Evolutionary conservation across 2,888 invertebrate species (phyloP).

Genomic region (Latrodectus hesperus): DNA sequence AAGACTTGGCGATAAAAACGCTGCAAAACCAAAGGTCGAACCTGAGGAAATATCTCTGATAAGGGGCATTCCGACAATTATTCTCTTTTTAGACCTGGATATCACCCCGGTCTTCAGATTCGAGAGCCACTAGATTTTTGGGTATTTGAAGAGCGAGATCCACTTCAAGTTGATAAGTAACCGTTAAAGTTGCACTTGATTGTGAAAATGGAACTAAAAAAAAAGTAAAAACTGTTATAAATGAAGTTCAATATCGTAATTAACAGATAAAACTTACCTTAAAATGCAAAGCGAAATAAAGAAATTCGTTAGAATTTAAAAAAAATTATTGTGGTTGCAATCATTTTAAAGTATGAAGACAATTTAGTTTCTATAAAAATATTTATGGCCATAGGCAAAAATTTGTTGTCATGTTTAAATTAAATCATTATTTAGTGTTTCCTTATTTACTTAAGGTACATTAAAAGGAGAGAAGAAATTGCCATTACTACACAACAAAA

Average conservation of each 20-base stretch:
- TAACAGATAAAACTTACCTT: neutral
- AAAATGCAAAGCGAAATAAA: neutral
- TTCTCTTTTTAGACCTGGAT: conserved; percentile 17
- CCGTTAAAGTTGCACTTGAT: conserved; percentile 12
- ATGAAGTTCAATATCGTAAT: neutral
- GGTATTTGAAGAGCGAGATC: conserved; percentile 17
- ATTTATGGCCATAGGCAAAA: too few species aligned
- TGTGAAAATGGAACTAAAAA: neutral
- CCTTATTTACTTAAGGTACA: too few species aligned
- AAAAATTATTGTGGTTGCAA: neutral
- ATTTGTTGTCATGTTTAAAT: too few species aligned
- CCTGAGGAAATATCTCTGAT: neutral
- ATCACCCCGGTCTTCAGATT: conserved; percentile 9
- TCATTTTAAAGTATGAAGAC: neutral
- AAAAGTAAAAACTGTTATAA: neutral
- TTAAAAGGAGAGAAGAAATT: too few species aligned
- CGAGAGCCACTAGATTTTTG: conserved; percentile 33
- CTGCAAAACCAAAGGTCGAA: conserved; percentile 32
- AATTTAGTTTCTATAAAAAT: neutral
- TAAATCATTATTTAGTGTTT: too few species aligned
- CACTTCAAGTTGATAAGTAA: conserved; percentile 25
- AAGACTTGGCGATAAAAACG: conserved; percentile 16
- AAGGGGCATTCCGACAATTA: conserved; percentile 25
- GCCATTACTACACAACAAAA: too few species aligned
- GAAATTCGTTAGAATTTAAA: neutral